These are phyloP conservation scores for Pseudonaja textilis DNA, from an alignment of 2,113 vertebrate species.

Conservation along the genomic window DNA sequence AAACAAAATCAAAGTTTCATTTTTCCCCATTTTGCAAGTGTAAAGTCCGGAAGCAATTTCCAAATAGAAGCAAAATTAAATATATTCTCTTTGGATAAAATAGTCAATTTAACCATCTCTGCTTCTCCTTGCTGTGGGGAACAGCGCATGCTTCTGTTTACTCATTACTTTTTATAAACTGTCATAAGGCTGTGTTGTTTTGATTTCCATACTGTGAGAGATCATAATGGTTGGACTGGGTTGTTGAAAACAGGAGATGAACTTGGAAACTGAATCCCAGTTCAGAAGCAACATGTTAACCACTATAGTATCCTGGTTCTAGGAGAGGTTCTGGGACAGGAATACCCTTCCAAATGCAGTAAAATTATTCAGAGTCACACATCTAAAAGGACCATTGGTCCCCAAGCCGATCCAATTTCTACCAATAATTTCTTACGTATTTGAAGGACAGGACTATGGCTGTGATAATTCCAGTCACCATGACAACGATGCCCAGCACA, in stretches of 20 bases:
- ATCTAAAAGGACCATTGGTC: not conserved
- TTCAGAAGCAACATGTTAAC: not conserved
- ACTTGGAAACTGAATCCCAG: not conserved
- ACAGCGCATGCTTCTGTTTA: too few relatives aligned
- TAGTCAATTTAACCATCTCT: too few relatives aligned
- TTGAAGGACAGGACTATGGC: constrained; percentile 85
- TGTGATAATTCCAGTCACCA: constrained; percentile 84
- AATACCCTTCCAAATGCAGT: not conserved
- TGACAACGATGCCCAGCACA: constrained; percentile 81
- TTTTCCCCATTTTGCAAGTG: too few relatives aligned
- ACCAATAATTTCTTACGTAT: constrained; percentile 79
- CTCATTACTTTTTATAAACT: too few relatives aligned
- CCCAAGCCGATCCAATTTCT: not conserved
- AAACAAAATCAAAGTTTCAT: too few relatives aligned
- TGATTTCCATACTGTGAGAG: not conserved
- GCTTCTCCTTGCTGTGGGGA: too few relatives aligned
- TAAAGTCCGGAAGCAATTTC: too few relatives aligned
- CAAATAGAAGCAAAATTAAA: too few relatives aligned
- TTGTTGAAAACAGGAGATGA: not conserved
- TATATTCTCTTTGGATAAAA: too few relatives aligned
- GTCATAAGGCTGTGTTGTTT: not conserved
- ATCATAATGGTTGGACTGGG: not conserved
- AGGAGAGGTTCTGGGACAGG: not conserved
- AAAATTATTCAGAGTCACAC: not conserved
- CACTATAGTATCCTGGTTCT: not conserved